Evolutionary conservation across 1,140 invertebrate species (phyloP), one percentile per base, ranked within the genome.

Genomic region (Bicyclus anynana): DNA sequence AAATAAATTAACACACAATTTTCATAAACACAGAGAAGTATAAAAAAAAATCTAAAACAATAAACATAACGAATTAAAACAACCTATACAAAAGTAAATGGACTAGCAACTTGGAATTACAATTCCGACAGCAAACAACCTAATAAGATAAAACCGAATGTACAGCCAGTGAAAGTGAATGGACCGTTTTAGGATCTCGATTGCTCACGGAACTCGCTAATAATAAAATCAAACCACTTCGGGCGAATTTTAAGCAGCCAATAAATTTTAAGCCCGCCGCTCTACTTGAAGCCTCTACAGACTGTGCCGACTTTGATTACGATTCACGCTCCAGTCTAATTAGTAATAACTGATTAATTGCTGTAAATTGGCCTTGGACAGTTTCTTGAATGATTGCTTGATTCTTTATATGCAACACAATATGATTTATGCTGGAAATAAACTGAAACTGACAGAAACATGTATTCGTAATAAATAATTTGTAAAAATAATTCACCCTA

Each of bases 191-290:
- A 54, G 35, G 35, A 48, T 59, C 55, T 48, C 44, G 50, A 59
- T 26, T 38, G 44, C 44, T 40, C 10, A 10, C 35, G 26, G 37
- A 60, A 57, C 46, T 21, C 33, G 23, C 17, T 60, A 60, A 49
- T 60, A 60, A 53, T 50, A 54, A 54, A 60, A 53, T 44, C 33
- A 54, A 54, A 60, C 58, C 35, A 60, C 52, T 60, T 23, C 1
- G 33, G 17, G 21, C 55, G 46, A 46, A 59, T 58, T 40, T 58
- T 29, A 38, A 58, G 13, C 29, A 37, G 47, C 17, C 44, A 27
- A 47, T 47, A 57, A 49, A 51, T 50, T 51, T 33, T 16, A 29
- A 51, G 27, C 47, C 50, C n/a, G 48, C 14, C 13, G 5, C 37
- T 58, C 18, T 37, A 44, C 17, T 44, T 33, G 3, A 33, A 33